Evolutionary conservation across 2,797 vertebrate species (phyloP).

Genomic region (Ispidina lecontei): DNA sequence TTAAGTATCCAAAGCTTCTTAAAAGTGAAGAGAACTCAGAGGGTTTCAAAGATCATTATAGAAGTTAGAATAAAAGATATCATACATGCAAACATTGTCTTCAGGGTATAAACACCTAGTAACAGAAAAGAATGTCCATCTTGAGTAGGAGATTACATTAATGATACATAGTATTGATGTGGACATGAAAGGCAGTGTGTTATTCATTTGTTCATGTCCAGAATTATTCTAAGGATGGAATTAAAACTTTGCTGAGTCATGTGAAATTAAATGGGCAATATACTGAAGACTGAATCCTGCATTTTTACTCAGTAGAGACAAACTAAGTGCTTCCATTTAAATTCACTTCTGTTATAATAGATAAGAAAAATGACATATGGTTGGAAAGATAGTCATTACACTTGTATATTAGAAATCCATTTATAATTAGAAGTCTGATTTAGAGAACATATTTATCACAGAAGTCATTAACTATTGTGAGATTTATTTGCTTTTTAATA

Average conservation of each 20-base stretch:
- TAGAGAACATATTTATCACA: constrained; percentile 23
- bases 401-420: neutral
- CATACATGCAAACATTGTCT: neutral
- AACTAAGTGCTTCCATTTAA: constrained; percentile 29
- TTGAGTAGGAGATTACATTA: neutral
- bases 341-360: constrained; percentile 23
- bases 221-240: neutral
- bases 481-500: constrained; percentile 48
- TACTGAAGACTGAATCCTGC: neutral
- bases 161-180: neutral
- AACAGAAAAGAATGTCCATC: neutral
- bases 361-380: constrained; percentile 1
- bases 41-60: neutral
- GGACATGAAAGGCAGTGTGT: neutral
- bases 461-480: neutral
- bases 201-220: neutral
- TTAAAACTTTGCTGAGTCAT: neutral
- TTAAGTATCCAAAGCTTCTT: neutral
- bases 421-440: constrained; percentile 46
- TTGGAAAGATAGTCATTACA: constrained; percentile 40
- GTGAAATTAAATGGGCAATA: constrained; percentile 2
- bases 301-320: constrained; percentile 26
- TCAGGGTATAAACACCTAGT: neutral
- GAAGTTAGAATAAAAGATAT: neutral
- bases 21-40: neutral